Evolutionary conservation across 2,888 invertebrate species (phyloP), one percentile per base, ranked within the genome.

Genomic region (Pyralis farinalis): DNA sequence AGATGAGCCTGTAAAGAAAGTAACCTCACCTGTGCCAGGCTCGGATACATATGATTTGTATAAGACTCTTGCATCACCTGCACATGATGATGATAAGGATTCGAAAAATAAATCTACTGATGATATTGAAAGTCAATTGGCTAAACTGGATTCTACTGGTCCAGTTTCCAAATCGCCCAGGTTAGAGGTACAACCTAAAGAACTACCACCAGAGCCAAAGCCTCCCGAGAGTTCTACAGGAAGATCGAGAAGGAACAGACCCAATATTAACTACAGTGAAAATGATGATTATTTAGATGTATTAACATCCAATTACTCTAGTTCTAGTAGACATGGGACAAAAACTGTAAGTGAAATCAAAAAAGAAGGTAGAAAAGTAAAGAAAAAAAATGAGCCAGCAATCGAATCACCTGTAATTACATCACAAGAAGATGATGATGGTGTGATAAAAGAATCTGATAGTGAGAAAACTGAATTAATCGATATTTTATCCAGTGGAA

Each of bases 211-310:
- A 40, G 86, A 87, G 48, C 84, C 85, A 27, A 87, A 89, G 55
- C 82, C 83, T 9, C 79, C 83, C 58, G 89, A 89, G 58, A 64
- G 45, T 16, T 39, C 58, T 6, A 40, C 62, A 29, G 90, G 90
- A 7, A 72, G 90, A 55, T 76, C 90, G 11, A 71, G 89, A 54
- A 74, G 90, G 48, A 85, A 88, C 56, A 77, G 90, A 46, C 79
- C 82, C 42, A 89, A 87, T 58, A 76, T 90, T 40, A 90, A 90
- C 58, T 90, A 92, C 83, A 78, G 90, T 87, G 80, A 91, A 86
- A 82, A 90, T 81, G 84, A 91, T 84, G 73, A 91, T 77, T 74
- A 88, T 74, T 56, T 91, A 68, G 73, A 90, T 73, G 71, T 72
- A 45, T 43, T 91, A 65, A 73, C 91, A 70, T 52, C 89, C 69